Conservation (phyloP, 2,888 invertebrate genomes). For the Coelopa pilipes region DNA sequence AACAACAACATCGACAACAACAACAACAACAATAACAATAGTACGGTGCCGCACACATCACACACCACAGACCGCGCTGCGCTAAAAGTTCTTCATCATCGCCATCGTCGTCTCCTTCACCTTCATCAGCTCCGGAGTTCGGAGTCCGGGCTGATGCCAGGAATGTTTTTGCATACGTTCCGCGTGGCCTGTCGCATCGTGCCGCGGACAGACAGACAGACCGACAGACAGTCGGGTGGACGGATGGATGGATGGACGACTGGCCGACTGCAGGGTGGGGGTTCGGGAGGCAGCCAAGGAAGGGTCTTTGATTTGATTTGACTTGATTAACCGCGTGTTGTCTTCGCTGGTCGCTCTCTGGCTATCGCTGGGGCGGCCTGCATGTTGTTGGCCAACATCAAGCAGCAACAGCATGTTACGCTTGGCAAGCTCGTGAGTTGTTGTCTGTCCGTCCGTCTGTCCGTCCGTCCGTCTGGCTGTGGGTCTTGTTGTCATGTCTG, state of each 20-base stretch:
- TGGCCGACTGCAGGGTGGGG: neutral
- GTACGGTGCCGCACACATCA: neutral
- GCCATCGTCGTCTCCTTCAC: neutral
- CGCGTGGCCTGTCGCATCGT: neutral
- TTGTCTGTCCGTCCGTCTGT: neutral
- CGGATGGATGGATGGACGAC: too few relatives aligned
- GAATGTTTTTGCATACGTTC: constrained; percentile 26
- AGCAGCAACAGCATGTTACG: neutral
- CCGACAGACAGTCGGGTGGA: too few relatives aligned
- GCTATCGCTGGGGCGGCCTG: neutral
- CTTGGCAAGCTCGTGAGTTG: neutral
- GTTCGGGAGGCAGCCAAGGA: neutral
- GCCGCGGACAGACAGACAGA: too few relatives aligned
- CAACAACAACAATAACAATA: constrained; percentile 12
- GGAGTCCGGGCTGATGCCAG: too few relatives aligned
- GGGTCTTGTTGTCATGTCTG: too few relatives aligned
- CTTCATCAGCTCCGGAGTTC: too few relatives aligned
- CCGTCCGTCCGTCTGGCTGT: neutral
- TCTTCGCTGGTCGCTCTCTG: neutral
- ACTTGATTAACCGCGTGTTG: constrained; percentile 21
- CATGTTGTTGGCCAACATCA: neutral
- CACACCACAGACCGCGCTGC: constrained; percentile 20
- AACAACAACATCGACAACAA: neutral
- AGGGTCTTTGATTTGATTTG: constrained; percentile 19
- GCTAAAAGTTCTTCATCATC: constrained; percentile 29